Evolutionary conservation across 2,113 vertebrate species (phyloP).

Genomic region (Mohoua ochrocephala): DNA sequence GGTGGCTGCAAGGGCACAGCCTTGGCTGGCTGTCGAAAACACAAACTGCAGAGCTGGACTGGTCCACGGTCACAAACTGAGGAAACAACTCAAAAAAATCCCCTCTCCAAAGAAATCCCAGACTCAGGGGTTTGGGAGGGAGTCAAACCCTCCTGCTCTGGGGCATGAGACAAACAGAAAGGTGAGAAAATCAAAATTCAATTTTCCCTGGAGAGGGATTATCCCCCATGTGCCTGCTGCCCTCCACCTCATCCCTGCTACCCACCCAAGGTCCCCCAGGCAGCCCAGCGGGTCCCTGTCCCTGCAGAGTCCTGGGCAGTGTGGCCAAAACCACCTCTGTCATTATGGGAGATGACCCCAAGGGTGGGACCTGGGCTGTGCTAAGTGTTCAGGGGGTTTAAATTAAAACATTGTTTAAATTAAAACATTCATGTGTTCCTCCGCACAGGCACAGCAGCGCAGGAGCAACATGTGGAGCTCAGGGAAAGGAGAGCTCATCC

Average conservation of each 20-base stretch:
- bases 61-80: accelerated
- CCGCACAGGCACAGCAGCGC: accelerated
- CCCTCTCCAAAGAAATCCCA: accelerated
- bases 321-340: neutral
- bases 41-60: neutral
- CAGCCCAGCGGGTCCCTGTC: neutral
- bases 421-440: accelerated
- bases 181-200: neutral
- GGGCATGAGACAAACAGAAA: neutral
- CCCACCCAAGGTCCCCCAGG: neutral
- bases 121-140: neutral
- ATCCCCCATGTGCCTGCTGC: neutral
- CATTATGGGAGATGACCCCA: neutral
- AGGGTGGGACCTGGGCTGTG: neutral
- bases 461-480: accelerated
- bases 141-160: neutral
- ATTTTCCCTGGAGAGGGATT: neutral
- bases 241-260: neutral
- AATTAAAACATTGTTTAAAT: neutral
- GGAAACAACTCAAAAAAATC: neutral
- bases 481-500: neutral
- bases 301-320: neutral
- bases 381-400: neutral
- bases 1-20: neutral
- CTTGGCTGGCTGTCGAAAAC: neutral